A percentile compares a stretch with the other conserved stretches of the same genome.
phyloP scores from a whole-genome alignment of 2,797 vertebrate species.

The Oceanodroma leucorhoa region DNA sequence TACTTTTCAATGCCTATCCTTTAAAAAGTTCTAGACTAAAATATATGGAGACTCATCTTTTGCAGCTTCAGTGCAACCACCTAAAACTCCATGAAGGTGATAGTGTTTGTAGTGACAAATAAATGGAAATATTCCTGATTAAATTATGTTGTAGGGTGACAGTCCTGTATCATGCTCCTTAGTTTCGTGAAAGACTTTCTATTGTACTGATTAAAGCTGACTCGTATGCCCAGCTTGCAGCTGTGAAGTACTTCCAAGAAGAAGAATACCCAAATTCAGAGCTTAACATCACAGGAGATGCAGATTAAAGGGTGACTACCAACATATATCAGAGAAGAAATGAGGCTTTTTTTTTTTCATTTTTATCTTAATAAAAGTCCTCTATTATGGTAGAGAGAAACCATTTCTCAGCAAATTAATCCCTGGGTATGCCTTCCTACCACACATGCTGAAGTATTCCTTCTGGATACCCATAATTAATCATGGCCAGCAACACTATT shows the following conservation, averaged over 20 bases:
- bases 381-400: neutral
- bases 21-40: neutral
- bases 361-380: neutral
- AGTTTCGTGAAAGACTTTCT: neutral
- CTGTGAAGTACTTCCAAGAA: neutral
- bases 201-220: neutral
- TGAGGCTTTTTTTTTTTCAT: neutral
- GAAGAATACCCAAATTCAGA: neutral
- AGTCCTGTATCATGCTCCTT: neutral
- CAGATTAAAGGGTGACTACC: neutral
- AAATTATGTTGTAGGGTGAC: neutral
- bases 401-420: neutral
- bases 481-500: neutral
- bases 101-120: neutral
- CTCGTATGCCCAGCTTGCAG: neutral
- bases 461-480: neutral
- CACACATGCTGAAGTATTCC: neutral
- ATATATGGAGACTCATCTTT: neutral
- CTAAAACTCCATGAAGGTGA: neutral
- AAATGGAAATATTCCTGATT: neutral
- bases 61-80: neutral
- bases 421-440: neutral
- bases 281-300: neutral
- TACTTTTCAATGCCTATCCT: neutral
- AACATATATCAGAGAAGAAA: neutral